phyloP scores from a whole-genome alignment of 2,888 invertebrate species.

The Phaedon cochleariae region DNA sequence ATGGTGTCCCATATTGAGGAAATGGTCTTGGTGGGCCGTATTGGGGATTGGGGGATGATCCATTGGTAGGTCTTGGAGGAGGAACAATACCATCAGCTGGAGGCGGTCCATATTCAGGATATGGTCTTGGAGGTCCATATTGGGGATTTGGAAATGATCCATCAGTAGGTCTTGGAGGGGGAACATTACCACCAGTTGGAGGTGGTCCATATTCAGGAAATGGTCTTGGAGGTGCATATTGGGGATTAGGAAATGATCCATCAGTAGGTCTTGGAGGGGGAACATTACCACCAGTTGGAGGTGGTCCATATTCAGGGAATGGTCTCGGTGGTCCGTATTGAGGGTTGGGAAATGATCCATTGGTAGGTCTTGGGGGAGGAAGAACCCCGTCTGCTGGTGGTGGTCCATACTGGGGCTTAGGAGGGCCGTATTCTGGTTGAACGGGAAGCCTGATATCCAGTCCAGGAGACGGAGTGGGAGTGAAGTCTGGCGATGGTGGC shows the following conservation, averaged over 20 bases:
- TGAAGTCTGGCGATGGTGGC: slow-evolving; percentile 45
- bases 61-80: too few species aligned
- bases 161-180: slow-evolving; percentile 17
- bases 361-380: background rate
- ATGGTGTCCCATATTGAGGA: too few species aligned
- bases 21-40: slow-evolving; percentile 17
- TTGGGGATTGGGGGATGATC: slow-evolving; percentile 15
- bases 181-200: slow-evolving; percentile 42
- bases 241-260: background rate
- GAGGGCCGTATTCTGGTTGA: slow-evolving; percentile 44
- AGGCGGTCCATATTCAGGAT: too few species aligned
- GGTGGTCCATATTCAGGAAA: slow-evolving; percentile 33
- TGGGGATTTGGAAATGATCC: slow-evolving; percentile 13
- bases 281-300: slow-evolving; percentile 39
- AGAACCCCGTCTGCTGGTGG: slow-evolving; percentile 26
- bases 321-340: slow-evolving; percentile 39
- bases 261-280: slow-evolving; percentile 26
- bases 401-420: slow-evolving; percentile 45
- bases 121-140: slow-evolving; percentile 20
- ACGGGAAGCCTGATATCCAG: slow-evolving; percentile 37
- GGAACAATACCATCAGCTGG: too few species aligned
- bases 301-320: slow-evolving; percentile 18
- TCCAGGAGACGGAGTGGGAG: slow-evolving; percentile 20
- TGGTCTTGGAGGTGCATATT: slow-evolving; percentile 16
- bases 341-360: slow-evolving; percentile 7